phyloP scores from a whole-genome alignment of 2,797 vertebrate genomes.

The Pogoniulus pusillus region DNA sequence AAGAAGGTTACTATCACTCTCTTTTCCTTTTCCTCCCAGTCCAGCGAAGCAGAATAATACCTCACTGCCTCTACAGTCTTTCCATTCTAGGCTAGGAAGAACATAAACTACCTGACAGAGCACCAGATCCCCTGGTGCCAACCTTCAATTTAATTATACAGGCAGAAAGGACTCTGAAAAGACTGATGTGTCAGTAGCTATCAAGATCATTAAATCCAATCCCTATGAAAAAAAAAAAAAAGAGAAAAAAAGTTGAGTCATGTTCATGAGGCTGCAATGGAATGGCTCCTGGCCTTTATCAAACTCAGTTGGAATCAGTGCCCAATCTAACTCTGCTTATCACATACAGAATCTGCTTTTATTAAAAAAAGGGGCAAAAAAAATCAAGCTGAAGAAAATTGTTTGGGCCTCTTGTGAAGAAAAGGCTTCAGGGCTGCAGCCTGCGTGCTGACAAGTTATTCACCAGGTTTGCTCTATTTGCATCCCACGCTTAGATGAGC shows the following conservation, averaged over 20 bases:
- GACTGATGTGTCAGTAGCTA: constrained; percentile 51
- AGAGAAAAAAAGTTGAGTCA: constrained; percentile 62
- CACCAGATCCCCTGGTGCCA: constrained; percentile 35
- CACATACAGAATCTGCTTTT: background rate
- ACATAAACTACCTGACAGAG: constrained; percentile 43
- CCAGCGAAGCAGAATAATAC: constrained; percentile 59
- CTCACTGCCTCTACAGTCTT: background rate
- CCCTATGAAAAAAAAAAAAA: constrained; percentile 60
- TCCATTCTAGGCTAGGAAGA: constrained; percentile 4
- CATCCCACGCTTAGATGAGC: constrained; percentile 34
- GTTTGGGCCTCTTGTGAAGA: background rate
- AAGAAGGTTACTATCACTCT: background rate
- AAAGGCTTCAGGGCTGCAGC: background rate
- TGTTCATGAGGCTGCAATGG: constrained; percentile 38
- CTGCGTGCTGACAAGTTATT: background rate
- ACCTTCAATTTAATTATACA: constrained; percentile 70
- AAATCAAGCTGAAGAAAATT: background rate
- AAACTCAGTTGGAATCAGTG: constrained; percentile 16
- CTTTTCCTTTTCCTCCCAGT: background rate
- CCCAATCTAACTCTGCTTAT: background rate
- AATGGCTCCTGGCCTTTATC: constrained; percentile 12
- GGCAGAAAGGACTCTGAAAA: constrained; percentile 47
- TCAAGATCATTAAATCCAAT: constrained; percentile 57
- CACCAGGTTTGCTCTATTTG: background rate
- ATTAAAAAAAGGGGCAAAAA: background rate